Percentiles rank a stretch among this genome's conserved stretches.
phyloP scores from a whole-genome alignment of 2,797 vertebrate species.

The Alectoris magna region DNA sequence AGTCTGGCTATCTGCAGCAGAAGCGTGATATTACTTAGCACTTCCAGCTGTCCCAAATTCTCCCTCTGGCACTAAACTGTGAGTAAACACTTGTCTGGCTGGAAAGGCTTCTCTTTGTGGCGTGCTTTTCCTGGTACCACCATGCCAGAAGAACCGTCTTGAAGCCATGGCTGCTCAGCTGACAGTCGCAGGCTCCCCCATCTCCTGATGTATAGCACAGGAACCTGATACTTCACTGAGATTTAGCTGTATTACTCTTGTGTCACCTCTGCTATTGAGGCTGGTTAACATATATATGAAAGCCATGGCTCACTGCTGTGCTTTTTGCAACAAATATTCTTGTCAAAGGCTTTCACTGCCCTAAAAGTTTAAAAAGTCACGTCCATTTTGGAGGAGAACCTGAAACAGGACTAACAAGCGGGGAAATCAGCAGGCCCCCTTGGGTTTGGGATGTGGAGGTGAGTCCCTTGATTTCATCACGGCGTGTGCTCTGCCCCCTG shows the following conservation, averaged over 20 bases:
- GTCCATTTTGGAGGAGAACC: background rate
- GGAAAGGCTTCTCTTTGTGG: background rate
- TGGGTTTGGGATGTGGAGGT: background rate
- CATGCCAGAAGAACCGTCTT: background rate
- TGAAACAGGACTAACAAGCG: background rate
- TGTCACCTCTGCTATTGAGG: slow-evolving; percentile 32
- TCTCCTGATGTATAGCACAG: background rate
- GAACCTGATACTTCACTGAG: background rate
- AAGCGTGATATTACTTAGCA: background rate
- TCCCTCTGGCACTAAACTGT: background rate
- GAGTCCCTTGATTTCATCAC: background rate
- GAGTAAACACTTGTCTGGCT: background rate
- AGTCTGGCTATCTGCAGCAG: background rate
- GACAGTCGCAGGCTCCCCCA: accelerated
- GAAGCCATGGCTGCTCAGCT: background rate
- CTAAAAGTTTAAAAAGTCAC: background rate
- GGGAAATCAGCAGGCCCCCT: background rate
- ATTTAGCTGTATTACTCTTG: slow-evolving; percentile 22
- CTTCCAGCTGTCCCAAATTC: background rate
- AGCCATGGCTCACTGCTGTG: slow-evolving; percentile 40
- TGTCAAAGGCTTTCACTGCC: slow-evolving; percentile 40
- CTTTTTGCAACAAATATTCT: slow-evolving; percentile 11
- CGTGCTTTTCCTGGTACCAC: accelerated
- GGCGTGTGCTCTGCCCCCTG: background rate
- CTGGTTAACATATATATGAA: slow-evolving; percentile 69